phyloP scores from a whole-genome alignment of 2,113 vertebrate genomes.

The Penelope pileata region DNA sequence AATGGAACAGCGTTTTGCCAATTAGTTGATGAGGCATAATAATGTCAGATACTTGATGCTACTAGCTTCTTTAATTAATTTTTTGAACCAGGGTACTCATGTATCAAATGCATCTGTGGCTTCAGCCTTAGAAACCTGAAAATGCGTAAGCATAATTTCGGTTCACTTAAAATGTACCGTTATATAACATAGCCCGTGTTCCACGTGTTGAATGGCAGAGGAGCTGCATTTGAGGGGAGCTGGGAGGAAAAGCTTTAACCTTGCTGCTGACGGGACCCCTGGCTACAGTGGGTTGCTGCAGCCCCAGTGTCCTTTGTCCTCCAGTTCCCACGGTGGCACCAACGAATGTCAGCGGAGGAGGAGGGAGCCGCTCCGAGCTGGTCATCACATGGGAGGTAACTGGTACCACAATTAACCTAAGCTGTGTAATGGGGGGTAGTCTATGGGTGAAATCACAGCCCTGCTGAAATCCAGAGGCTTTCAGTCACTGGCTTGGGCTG shows the following conservation, averaged over 20 bases:
- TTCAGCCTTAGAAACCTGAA: slow-evolving; percentile 48
- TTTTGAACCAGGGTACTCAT: slow-evolving; percentile 65
- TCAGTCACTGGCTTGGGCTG: background rate
- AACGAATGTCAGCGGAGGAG: slow-evolving; percentile 82
- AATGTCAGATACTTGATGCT: slow-evolving; percentile 77
- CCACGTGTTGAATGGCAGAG: background rate
- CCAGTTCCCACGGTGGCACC: slow-evolving; percentile 84
- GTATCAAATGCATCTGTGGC: slow-evolving; percentile 64
- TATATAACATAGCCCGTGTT: background rate
- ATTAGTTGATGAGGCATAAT: slow-evolving; percentile 79
- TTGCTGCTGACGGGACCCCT: background rate
- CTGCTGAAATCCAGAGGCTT: background rate
- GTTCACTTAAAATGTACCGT: background rate
- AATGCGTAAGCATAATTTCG: slow-evolving; percentile 48
- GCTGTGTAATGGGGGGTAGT: background rate
- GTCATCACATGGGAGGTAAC: slow-evolving; percentile 91
- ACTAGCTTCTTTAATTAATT: slow-evolving; percentile 77
- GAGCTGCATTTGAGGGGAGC: background rate
- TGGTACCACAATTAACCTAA: slow-evolving; percentile 13
- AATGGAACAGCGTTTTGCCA: slow-evolving; percentile 77
- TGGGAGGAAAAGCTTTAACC: background rate
- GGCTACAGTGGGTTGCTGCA: background rate
- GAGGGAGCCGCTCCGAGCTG: slow-evolving; percentile 86
- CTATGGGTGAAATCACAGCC: background rate
- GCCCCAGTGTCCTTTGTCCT: slow-evolving; percentile 22